Evolutionary conservation across 2,797 vertebrate species (phyloP).

Genomic region (Rhinella marina): DNA sequence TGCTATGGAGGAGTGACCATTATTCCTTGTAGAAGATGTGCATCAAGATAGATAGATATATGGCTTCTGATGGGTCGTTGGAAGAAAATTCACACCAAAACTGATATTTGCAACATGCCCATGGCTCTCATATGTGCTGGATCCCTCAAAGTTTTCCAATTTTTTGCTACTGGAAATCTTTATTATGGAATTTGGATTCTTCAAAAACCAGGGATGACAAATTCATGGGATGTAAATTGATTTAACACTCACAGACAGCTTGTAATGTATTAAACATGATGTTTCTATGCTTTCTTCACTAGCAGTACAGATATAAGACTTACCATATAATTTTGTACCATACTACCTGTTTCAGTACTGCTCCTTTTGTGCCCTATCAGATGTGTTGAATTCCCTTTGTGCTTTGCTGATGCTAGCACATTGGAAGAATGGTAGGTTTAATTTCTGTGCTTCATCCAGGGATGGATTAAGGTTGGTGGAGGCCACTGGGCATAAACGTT

Average conservation of each 20-base stretch:
- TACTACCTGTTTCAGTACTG: not conserved
- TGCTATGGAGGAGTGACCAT: conserved; percentile 25
- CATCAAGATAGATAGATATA: not conserved
- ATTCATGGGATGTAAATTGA: not conserved
- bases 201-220: not conserved
- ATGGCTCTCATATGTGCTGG: not conserved
- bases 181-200: not conserved
- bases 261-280: not conserved
- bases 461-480: no score
- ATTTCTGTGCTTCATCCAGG: no score
- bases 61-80: not conserved
- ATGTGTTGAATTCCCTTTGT: not conserved
- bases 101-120: not conserved
- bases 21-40: conserved; percentile 24
- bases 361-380: not conserved
- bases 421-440: not conserved
- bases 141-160: not conserved
- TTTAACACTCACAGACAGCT: not conserved
- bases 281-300: not conserved
- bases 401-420: not conserved
- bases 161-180: conserved; percentile 13
- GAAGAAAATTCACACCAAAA: not conserved
- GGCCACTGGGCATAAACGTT: no score
- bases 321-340: not conserved
- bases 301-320: not conserved